Evolutionary conservation across 2,888 invertebrate species (phyloP), one percentile per base, ranked within the genome.

Genomic region (Biston betularia): DNA sequence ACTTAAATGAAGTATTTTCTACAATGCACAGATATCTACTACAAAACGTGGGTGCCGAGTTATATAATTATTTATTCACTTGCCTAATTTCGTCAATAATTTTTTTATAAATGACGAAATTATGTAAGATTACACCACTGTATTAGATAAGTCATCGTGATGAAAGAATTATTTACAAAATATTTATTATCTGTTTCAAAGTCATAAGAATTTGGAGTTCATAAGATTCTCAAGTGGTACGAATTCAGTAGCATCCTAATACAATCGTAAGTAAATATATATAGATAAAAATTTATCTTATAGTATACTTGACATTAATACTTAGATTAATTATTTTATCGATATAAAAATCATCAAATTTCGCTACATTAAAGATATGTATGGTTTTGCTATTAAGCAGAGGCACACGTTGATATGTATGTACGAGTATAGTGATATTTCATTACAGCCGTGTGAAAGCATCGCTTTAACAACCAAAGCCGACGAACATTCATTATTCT

Each of bases 401-500:
- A 93, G 93, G 93, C 93, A 93, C 93, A 93, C 90, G 81, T 90
- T 91, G 93, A 93, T 93, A 93, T 93, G 93, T 92, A 34, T 34
- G 34, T 24, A 48, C 3, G n/a, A n/a, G 45, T 48, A 87, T 88
- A 84, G 87, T 89, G 89, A 85, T 85, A 80, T 57, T 73, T 59
- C 78, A 76, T 24, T 24, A 79, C 79, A 76, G 82, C 80, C 82
- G 80, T 80, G 82, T 84, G 84, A 85, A 89, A 90, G 90, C 90
- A 82, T 84, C 82, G 87, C 89, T 89, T 89, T 78, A 87, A 89
- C 90, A 85, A 80, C 85, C 82, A 90, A 92, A 92, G 93, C 93
- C 79, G 79, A 87, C 82, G 74, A 59, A 74, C 71, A 76, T 76
- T 75, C 75, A 76, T 75, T 75, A 57, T 72, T 70, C 64, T 79